These are phyloP conservation scores for Dicentrarchus labrax DNA, from an alignment of 2,113 vertebrate species.

Conservation along the genomic window DNA sequence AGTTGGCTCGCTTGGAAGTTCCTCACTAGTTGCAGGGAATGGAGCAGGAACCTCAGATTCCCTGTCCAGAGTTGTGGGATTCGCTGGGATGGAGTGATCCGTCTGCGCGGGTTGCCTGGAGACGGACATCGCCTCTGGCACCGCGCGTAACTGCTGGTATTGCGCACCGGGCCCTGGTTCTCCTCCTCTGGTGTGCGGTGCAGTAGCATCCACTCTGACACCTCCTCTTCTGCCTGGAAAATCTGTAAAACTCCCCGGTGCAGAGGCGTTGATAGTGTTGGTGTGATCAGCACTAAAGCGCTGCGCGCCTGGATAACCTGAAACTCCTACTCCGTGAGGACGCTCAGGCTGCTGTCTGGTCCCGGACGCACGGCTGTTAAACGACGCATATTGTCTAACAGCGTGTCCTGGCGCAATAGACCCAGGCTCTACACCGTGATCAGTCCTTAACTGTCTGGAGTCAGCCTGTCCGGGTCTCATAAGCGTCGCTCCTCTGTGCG, in stretches of 20 bases:
- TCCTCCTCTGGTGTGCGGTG: conserved; percentile 14
- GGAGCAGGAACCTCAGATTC: conserved; percentile 18
- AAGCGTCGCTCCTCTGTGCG: conserved; percentile 39
- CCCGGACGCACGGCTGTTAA: conserved; percentile 55
- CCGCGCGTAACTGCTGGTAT: conserved; percentile 48
- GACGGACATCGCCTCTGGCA: conserved; percentile 15
- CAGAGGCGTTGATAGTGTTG: conserved; percentile 37
- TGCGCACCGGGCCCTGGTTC: conserved; percentile 25
- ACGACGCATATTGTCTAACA: conserved; percentile 29
- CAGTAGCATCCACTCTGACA: conserved; percentile 8
- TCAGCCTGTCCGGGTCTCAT: conserved; percentile 35
- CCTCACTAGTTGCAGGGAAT: conserved; percentile 5
- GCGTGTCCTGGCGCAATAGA: conserved; percentile 14
- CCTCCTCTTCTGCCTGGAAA: conserved; percentile 23
- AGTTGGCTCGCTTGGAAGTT: conserved; percentile 45
- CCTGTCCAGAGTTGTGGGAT: conserved; percentile 3
- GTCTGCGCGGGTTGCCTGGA: conserved; percentile 47
- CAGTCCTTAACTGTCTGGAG: conserved; percentile 38
- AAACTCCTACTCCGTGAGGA: conserved; percentile 15
- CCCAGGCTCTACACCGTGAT: neutral
- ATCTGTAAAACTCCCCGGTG: conserved; percentile 15
- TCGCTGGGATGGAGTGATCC: conserved; percentile 26
- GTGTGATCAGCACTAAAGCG: conserved; percentile 19
- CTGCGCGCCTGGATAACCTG: conserved; percentile 51
- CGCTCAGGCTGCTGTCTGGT: conserved; percentile 54